A percentile compares a stretch with the other conserved stretches of the same genome.
Evolutionary conservation across 2,113 vertebrate genomes (phyloP).

Genomic region (Peromyscus leucopus): DNA sequence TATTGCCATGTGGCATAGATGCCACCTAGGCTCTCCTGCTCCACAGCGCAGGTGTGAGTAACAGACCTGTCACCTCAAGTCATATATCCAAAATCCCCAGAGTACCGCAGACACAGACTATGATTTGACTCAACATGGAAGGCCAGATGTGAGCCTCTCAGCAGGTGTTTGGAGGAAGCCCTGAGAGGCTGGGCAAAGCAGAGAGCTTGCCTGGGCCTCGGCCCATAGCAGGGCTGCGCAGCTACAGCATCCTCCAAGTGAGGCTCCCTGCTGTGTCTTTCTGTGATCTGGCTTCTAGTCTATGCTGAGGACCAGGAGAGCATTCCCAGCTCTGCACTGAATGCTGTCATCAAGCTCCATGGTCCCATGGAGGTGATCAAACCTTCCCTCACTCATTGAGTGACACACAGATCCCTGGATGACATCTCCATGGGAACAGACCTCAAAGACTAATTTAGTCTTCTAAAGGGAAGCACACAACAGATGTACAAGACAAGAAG

Average conservation of each 20-base stretch:
- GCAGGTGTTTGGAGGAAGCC: neutral
- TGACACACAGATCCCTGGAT: neutral
- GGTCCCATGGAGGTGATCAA: neutral
- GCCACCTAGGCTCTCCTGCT: neutral
- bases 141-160: neutral
- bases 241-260: neutral
- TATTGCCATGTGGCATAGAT: rapidly evolving
- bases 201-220: neutral
- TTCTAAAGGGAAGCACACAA: conserved; percentile 44
- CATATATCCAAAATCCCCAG: neutral
- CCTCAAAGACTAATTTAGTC: neutral
- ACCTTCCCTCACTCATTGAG: neutral
- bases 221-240: neutral
- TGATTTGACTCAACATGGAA: neutral
- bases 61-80: neutral
- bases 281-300: neutral
- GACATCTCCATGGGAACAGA: neutral
- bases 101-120: rapidly evolving
- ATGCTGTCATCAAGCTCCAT: neutral
- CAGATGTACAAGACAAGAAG: neutral
- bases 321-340: neutral
- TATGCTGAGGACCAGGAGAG: neutral
- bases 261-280: neutral
- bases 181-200: neutral
- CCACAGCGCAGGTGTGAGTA: neutral